These are phyloP conservation scores for Drosophila hamatofila DNA, from an alignment of 2,888 invertebrate genomes.

Conservation along the genomic window DNA sequence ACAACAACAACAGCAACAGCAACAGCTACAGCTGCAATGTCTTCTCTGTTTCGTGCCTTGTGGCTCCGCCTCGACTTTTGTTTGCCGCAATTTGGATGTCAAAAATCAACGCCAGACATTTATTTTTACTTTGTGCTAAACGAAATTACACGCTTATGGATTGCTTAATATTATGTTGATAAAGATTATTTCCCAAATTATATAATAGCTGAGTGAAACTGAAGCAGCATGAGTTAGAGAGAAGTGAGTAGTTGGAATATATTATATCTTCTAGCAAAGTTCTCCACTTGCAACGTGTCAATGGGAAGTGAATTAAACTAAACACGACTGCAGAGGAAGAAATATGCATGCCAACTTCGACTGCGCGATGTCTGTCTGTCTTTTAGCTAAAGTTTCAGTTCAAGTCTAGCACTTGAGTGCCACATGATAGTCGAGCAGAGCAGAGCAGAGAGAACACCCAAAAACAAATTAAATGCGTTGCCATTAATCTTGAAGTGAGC, in stretches of 20 bases:
- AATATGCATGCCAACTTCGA: constrained; percentile 21
- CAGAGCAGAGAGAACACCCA: constrained; percentile 67
- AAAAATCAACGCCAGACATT: constrained; percentile 77
- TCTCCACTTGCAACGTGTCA: constrained; percentile 50
- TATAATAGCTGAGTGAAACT: background rate
- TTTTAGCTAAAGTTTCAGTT: background rate
- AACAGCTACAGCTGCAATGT: constrained; percentile 13
- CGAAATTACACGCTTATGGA: constrained; percentile 74
- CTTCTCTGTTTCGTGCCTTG: constrained; percentile 15
- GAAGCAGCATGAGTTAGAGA: background rate
- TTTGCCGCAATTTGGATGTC: constrained; percentile 83
- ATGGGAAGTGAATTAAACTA: constrained; percentile 57
- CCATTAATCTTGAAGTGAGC: constrained; percentile 77
- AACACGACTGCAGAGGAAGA: constrained; percentile 20
- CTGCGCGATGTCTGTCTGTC: background rate
- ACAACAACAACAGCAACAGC: background rate
- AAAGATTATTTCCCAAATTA: background rate
- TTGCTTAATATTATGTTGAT: constrained; percentile 65
- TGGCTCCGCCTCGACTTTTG: constrained; percentile 58
- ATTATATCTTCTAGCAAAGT: background rate
- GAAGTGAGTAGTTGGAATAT: background rate
- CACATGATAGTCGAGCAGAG: background rate
- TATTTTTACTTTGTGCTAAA: constrained; percentile 54
- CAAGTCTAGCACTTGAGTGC: background rate
- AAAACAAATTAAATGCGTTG: constrained; percentile 81